phyloP scores from a whole-genome alignment of 2,888 invertebrate species.

The Trichogramma evanescens region DNA sequence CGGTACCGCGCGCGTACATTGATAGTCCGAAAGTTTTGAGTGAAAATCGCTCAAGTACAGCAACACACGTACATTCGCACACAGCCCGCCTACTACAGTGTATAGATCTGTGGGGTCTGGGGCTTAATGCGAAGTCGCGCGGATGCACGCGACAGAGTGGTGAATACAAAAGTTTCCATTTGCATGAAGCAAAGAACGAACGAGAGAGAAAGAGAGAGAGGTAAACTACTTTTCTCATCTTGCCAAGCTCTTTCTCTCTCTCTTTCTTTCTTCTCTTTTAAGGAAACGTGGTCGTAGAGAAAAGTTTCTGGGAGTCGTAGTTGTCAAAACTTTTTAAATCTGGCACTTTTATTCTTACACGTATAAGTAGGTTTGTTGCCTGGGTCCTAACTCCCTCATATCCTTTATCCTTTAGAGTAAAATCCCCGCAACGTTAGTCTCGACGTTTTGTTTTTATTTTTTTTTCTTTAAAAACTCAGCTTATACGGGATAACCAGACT shows the following conservation, averaged over 20 bases:
- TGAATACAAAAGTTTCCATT: constrained; percentile 6
- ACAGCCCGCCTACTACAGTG: background rate
- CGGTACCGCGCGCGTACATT: no score
- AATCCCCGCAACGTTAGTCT: no score
- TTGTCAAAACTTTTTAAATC: constrained; percentile 5
- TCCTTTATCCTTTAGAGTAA: no score
- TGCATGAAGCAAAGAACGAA: background rate
- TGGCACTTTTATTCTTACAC: background rate
- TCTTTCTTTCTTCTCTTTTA: background rate
- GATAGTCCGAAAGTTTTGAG: background rate
- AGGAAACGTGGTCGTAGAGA: no score
- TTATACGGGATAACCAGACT: no score
- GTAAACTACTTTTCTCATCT: background rate
- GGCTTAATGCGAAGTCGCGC: no score
- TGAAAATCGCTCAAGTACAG: background rate
- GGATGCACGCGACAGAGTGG: background rate
- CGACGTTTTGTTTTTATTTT: no score
- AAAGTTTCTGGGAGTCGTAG: background rate
- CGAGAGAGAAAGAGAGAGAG: no score
- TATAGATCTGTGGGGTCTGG: no score
- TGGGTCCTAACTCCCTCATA: no score
- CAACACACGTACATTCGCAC: background rate
- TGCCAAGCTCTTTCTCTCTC: background rate
- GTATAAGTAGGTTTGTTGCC: no score
- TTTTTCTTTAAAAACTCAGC: no score